Percentiles rank a stretch among this genome's conserved stretches.
Evolutionary conservation across 2,113 vertebrate genomes (phyloP).

Genomic region (Ptyas mucosa): DNA sequence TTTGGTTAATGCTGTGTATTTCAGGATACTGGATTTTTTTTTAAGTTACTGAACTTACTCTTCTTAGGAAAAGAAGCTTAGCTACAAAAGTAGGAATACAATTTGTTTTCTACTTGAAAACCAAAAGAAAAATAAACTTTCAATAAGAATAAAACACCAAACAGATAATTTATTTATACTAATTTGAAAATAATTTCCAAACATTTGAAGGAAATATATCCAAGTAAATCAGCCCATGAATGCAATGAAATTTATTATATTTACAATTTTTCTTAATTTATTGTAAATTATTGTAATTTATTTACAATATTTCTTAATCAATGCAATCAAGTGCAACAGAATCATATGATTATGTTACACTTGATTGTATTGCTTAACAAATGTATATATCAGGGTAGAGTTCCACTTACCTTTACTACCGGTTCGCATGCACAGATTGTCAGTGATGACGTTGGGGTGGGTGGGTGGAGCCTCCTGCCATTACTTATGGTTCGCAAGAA

Average conservation of each 20-base stretch:
- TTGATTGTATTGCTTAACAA: not conserved
- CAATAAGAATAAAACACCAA: not conserved
- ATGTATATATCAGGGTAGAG: not conserved
- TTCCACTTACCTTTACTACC: no score
- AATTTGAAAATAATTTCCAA: not conserved
- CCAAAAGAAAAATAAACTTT: not conserved
- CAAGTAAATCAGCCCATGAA: not conserved
- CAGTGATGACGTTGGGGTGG: no score
- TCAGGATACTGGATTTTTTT: not conserved
- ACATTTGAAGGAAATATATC: not conserved
- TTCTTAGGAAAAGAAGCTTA: not conserved
- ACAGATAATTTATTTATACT: not conserved
- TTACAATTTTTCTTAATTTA: no score
- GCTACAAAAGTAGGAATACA: not conserved
- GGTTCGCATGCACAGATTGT: no score
- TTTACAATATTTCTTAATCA: not conserved
- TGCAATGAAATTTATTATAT: not conserved
- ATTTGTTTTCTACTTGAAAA: not conserved
- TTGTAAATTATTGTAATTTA: no score
- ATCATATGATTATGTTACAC: not conserved
- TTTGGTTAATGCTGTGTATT: not conserved
- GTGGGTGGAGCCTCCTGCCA: no score
- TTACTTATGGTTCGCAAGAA: no score
- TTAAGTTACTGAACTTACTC: not conserved
- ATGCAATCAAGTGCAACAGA: not conserved